These are phyloP conservation scores for Hydrolagus affinis DNA, from an alignment of 2,113 vertebrate genomes.

Conservation along the genomic window DNA sequence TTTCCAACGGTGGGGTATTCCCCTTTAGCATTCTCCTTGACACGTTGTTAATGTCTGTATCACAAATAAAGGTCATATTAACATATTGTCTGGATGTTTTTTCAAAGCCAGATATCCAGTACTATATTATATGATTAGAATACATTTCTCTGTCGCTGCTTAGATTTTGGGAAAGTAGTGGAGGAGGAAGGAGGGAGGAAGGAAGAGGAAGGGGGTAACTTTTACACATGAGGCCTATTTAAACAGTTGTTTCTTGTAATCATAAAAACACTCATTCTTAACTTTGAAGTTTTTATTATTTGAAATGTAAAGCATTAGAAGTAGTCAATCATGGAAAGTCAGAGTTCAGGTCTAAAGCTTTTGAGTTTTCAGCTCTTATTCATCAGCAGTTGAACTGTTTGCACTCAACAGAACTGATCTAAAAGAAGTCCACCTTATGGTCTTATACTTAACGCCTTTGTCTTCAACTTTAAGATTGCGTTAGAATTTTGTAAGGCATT, in stretches of 20 bases:
- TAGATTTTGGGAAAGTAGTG: not conserved
- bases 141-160: not conserved
- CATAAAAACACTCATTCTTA: not conserved
- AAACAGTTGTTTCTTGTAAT: not conserved
- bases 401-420: too few species aligned
- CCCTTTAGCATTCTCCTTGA: not conserved
- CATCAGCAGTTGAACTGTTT: too few species aligned
- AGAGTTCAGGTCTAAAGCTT: too few species aligned
- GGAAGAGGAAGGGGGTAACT: too few species aligned
- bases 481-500: too few species aligned
- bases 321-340: too few species aligned
- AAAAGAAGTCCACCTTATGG: too few species aligned
- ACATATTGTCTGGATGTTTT: not conserved
- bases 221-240: not conserved
- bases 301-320: too few species aligned
- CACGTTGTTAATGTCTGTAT: too few species aligned
- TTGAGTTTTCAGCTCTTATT: too few species aligned
- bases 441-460: too few species aligned
- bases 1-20: not conserved
- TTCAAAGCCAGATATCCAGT: not conserved
- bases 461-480: too few species aligned
- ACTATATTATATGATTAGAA: not conserved
- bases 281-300: not conserved
- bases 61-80: not conserved
- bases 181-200: not conserved